These are phyloP conservation scores for Theocolax elegans DNA, from an alignment of 1,140 invertebrate species.

Conservation along the genomic window DNA sequence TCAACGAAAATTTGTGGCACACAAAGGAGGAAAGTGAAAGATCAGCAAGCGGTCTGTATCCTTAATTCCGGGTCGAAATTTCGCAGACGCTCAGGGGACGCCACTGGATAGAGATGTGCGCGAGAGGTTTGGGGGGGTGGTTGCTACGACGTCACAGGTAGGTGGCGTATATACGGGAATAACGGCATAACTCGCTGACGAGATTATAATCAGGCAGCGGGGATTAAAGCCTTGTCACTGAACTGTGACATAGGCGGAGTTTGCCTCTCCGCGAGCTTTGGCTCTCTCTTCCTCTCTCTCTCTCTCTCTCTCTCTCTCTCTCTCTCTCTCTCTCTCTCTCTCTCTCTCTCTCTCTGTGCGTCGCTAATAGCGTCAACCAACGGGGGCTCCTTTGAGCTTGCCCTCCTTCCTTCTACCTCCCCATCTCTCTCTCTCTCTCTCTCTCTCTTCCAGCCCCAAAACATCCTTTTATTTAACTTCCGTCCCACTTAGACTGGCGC, in stretches of 20 bases:
- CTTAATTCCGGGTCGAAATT: background rate
- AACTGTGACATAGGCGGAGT: slow-evolving; percentile 50
- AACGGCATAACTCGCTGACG: slow-evolving; percentile 65
- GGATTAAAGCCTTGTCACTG: slow-evolving; percentile 60
- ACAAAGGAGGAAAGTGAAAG: no score
- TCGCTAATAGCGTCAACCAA: slow-evolving; percentile 60
- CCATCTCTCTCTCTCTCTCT: slow-evolving; percentile 32
- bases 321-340: no score
- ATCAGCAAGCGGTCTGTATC: background rate
- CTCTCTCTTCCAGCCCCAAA: slow-evolving; percentile 45
- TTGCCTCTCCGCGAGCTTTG: slow-evolving; percentile 49
- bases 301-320: no score
- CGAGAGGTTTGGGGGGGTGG: no score
- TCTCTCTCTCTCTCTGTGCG: no score
- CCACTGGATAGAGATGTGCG: no score
- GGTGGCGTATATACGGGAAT: slow-evolving; percentile 35
- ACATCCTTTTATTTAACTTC: slow-evolving; percentile 61
- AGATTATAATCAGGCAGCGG: slow-evolving; percentile 66
- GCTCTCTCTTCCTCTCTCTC: no score
- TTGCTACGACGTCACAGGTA: background rate
- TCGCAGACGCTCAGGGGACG: background rate
- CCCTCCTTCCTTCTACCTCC: slow-evolving; percentile 5
- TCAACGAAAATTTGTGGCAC: no score
- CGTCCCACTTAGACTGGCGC: slow-evolving; percentile 37
- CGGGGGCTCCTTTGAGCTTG: slow-evolving; percentile 58